These are phyloP conservation scores for Eubasilissa splendida DNA, from an alignment of 2,888 invertebrate species.

Conservation along the genomic window DNA sequence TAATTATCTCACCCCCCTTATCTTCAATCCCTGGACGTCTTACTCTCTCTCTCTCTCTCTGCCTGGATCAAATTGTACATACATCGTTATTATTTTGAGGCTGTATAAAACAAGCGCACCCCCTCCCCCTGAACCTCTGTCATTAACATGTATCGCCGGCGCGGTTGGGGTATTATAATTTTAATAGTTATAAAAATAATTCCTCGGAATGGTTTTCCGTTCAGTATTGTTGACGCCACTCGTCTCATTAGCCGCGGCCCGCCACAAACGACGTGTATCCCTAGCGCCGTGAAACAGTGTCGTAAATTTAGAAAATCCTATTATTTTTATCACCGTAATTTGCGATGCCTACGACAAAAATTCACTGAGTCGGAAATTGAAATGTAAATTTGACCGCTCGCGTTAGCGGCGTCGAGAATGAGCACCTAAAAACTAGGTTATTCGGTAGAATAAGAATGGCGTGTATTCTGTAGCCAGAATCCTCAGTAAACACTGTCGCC, in stretches of 20 bases:
- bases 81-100: too few species aligned
- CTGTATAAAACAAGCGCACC: too few species aligned
- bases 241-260: not conserved
- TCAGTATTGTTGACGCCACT: too few species aligned
- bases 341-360: slow-evolving; percentile 20
- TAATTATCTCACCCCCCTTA: too few species aligned
- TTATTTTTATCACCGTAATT: slow-evolving; percentile 29
- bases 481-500: not conserved
- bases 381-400: not conserved
- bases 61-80: too few species aligned
- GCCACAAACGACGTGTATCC: slow-evolving; percentile 5
- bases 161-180: too few species aligned
- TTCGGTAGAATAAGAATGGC: not conserved
- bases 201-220: too few species aligned
- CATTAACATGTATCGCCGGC: too few species aligned
- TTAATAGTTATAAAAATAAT: too few species aligned
- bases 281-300: not conserved
- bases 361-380: slow-evolving; percentile 14
- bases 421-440: not conserved
- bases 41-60: too few species aligned
- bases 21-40: too few species aligned
- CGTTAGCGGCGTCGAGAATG: not conserved
- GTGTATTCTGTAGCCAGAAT: not conserved
- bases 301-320: slow-evolving; percentile 17
- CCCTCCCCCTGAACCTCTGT: too few species aligned